Base-by-base conservation (phyloP, 2,113 vertebrate genomes). In the Platichthys stellatus region DNA sequence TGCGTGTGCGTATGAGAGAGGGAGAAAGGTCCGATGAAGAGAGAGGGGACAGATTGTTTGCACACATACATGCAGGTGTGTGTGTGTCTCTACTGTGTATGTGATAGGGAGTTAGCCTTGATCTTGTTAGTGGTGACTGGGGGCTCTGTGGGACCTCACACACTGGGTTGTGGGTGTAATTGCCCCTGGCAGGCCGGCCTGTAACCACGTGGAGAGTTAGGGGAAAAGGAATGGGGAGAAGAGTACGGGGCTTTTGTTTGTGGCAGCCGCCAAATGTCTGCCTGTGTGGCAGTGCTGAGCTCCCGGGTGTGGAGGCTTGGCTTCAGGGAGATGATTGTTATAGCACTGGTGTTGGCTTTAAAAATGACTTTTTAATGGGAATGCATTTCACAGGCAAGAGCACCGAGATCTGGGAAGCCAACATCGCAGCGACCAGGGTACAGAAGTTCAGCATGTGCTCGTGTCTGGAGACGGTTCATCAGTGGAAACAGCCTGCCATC, bases 401-500 rank as follows among this genome's bases (percentile, higher is more conserved):
- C 91, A 86, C 66, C 40, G 68, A 90, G 88, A 85, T 91, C 90
- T 91, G 76, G 87, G 87, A 90, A 92, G 87, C 84, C 87, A 82
- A 85, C 85, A 87, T 88, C 88, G 90, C 83, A 87, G 89, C 78
- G 69, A 76, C 73, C 24, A 82, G 83, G 51, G 81, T 80, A 74
- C 87, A 84, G 83, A 81, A 90, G 90, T 92, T 90, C 83, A 89
- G 86, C 87, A 76, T 86, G 81, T 72, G 84, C 35, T 45, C 4
- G 45, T 0, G 82, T 35, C 15, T 5, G 63, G 51, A 77, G 71
- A 21, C 0, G 61, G 61, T 69, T 71, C 75, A 90, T 87, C 78
- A 85, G 87, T 94, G 90, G 93, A 94, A 93, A 92, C 93, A 95
- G 92, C 74, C 94, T 95, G 93, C 94, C 94, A 93, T 90, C 94